A percentile compares a stretch with the other conserved stretches of the same genome.
phyloP scores from a whole-genome alignment of 2,797 vertebrate species.

The Lepilemur septentrionalis region DNA sequence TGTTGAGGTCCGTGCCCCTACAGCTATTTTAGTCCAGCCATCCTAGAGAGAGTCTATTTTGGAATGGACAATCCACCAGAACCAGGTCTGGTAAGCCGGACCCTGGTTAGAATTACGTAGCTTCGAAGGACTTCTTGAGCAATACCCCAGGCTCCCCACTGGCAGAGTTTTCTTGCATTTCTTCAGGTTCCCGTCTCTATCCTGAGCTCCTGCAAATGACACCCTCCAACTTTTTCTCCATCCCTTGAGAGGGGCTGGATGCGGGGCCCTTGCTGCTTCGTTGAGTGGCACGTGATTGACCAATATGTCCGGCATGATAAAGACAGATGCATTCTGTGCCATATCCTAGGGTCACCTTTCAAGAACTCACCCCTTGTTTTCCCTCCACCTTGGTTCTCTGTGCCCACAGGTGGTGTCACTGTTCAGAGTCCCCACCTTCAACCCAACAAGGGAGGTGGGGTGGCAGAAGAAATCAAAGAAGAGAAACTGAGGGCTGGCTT shows the following conservation, averaged over 20 bases:
- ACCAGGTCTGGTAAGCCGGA: accelerated
- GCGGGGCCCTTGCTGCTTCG: accelerated
- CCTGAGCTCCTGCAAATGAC: background rate
- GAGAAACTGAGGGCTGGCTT: background rate
- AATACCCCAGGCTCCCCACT: background rate
- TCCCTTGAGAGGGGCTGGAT: accelerated
- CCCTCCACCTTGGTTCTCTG: background rate
- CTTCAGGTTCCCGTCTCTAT: background rate
- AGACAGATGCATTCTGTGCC: accelerated
- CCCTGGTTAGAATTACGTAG: background rate
- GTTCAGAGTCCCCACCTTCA: background rate
- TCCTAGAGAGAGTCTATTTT: background rate
- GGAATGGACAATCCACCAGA: background rate
- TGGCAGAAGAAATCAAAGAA: background rate
- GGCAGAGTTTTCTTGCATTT: too few species aligned
- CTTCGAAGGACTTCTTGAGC: background rate
- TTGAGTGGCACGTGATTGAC: background rate
- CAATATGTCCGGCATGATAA: accelerated
- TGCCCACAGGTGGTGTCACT: accelerated
- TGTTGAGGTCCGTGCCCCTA: background rate
- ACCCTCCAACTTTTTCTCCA: background rate
- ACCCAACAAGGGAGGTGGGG: too few species aligned
- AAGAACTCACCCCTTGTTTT: too few species aligned
- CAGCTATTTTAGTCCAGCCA: accelerated
- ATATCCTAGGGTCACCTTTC: accelerated